These are phyloP conservation scores for Himalopsyche tibetana DNA, from an alignment of 2,888 invertebrate species.

Conservation along the genomic window DNA sequence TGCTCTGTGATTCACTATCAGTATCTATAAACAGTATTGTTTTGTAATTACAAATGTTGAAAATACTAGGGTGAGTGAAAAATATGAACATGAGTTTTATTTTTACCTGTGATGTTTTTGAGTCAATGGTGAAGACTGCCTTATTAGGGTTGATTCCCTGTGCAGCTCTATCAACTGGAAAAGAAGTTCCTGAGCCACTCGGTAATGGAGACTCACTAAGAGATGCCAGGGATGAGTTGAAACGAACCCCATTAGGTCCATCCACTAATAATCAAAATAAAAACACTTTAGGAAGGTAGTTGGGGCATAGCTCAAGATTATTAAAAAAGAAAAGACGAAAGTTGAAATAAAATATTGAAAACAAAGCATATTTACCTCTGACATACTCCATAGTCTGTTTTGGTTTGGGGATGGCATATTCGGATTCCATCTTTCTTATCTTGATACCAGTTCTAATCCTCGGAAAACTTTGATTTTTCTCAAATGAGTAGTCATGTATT, in stretches of 20 bases:
- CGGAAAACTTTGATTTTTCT: slow-evolving; percentile 82
- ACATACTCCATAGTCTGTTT: slow-evolving; percentile 75
- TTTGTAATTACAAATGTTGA: too few species aligned
- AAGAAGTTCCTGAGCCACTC: slow-evolving; percentile 72
- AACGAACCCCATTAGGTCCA: slow-evolving; percentile 76
- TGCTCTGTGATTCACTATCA: slow-evolving; percentile 82
- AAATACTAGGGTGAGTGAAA: too few species aligned
- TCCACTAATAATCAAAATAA: slow-evolving; percentile 70
- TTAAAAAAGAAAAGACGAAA: not conserved
- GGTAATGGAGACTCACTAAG: slow-evolving; percentile 69
- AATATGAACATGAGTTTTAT: not conserved
- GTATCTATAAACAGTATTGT: slow-evolving; percentile 73
- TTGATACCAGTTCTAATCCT: slow-evolving; percentile 70
- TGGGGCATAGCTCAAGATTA: not conserved
- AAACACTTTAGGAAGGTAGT: not conserved
- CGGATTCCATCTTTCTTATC: slow-evolving; percentile 73
- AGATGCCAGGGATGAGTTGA: slow-evolving; percentile 74
- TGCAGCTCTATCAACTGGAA: slow-evolving; percentile 74
- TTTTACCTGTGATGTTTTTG: slow-evolving; percentile 78
- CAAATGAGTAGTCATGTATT: slow-evolving; percentile 73
- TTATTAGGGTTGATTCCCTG: slow-evolving; percentile 81
- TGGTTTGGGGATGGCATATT: slow-evolving; percentile 70
- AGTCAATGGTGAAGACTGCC: slow-evolving; percentile 82
- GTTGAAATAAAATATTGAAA: not conserved
- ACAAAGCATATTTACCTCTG: slow-evolving; percentile 70